phyloP scores from a whole-genome alignment of 2,888 invertebrate genomes.

The Cosmia trapezina region DNA sequence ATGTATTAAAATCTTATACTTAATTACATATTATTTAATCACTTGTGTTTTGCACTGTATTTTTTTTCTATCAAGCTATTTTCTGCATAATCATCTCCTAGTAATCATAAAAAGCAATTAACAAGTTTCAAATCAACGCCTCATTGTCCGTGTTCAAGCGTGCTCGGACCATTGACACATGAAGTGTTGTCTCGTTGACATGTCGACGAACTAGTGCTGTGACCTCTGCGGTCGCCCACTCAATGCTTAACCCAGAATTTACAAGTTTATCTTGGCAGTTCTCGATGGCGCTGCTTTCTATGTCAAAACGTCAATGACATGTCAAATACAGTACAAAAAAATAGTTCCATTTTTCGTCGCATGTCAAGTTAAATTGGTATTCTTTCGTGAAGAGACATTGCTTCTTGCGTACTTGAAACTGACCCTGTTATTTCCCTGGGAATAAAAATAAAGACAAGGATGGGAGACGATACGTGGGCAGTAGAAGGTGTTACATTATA shows the following conservation, averaged over 20 bases:
- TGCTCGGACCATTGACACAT: constrained; percentile 67
- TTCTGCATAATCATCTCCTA: constrained; percentile 54
- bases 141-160: constrained; percentile 60
- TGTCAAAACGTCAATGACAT: background rate
- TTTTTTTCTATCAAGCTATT: constrained; percentile 2
- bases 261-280: constrained; percentile 28
- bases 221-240: constrained; percentile 64
- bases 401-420: constrained; percentile 35
- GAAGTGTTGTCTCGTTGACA: constrained; percentile 70
- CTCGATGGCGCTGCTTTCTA: constrained; percentile 27
- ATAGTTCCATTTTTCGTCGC: constrained; percentile 23
- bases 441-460: constrained; percentile 43
- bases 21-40: background rate
- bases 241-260: constrained; percentile 33
- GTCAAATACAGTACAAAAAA: constrained; percentile 13
- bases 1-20: background rate
- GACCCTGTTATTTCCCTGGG: constrained; percentile 61
- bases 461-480: constrained; percentile 44
- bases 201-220: constrained; percentile 67
- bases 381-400: constrained; percentile 1
- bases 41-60: background rate
- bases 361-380: constrained; percentile 24
- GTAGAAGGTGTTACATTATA: constrained; percentile 38
- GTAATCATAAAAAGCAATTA: constrained; percentile 67
- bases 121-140: constrained; percentile 58